A percentile compares a stretch with the other conserved stretches of the same genome.
These are phyloP conservation scores for Glandiceps talaboti DNA, from an alignment of 53 echinoderm and acorn worm genomes.

Conservation along the genomic window DNA sequence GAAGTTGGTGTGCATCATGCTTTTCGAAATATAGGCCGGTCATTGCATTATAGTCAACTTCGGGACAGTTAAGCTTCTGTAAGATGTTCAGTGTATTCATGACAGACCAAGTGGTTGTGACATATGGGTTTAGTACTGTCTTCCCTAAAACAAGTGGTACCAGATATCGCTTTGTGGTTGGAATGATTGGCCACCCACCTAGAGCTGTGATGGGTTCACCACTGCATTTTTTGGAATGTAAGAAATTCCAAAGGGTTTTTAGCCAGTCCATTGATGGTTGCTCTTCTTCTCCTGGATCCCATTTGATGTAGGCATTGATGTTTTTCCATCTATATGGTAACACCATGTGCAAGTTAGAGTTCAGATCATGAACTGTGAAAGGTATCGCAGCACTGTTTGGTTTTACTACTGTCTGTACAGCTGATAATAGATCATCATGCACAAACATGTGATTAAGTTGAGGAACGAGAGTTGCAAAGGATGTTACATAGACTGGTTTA, in stretches of 20 bases:
- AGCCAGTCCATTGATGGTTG: neutral
- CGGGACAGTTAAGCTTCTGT: neutral
- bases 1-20: neutral
- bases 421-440: neutral
- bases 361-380: neutral
- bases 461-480: neutral
- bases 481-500: neutral
- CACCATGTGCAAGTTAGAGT: neutral
- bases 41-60: neutral
- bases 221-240: neutral
- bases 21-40: neutral
- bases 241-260: neutral
- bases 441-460: neutral
- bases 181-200: neutral
- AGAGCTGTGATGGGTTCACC: neutral
- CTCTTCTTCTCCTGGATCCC: neutral
- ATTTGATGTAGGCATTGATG: neutral
- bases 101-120: neutral
- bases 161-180: neutral
- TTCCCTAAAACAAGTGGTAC: neutral
- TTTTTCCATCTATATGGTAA: neutral
- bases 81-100: too few species aligned
- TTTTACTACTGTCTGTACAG: neutral
- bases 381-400: neutral
- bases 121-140: neutral